Percentiles rank a stretch among this genome's conserved stretches.
Evolutionary conservation across 1,140 invertebrate species (phyloP).

Genomic region (Drosophila triauraria): DNA sequence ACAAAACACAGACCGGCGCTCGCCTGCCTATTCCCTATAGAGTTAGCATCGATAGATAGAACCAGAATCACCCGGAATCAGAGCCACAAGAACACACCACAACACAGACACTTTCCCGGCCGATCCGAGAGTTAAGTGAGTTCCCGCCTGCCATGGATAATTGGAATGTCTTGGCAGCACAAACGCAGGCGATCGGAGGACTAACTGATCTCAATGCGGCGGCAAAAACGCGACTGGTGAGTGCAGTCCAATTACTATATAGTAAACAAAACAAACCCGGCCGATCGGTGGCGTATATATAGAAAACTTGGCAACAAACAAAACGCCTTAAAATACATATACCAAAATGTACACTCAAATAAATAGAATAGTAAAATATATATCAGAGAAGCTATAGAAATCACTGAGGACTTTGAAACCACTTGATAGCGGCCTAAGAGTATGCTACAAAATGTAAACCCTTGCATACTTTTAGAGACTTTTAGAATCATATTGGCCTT

Average conservation of each 20-base stretch:
- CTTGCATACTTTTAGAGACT: background rate
- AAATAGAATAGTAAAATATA: too few species aligned
- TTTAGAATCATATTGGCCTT: background rate
- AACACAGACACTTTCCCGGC: slow-evolving; percentile 22
- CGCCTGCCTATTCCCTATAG: slow-evolving; percentile 20
- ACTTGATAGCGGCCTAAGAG: too few species aligned
- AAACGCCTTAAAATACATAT: background rate
- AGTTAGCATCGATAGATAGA: slow-evolving; percentile 28
- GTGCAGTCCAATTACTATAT: slow-evolving; percentile 33
- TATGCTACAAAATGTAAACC: too few species aligned
- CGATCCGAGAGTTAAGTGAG: slow-evolving; percentile 12
- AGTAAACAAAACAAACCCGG: slow-evolving; percentile 69
- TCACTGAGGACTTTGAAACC: too few species aligned
- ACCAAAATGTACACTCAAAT: background rate
- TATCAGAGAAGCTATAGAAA: too few species aligned
- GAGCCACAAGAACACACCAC: slow-evolving; percentile 22
- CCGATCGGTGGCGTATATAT: slow-evolving; percentile 42
- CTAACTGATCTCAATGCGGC: slow-evolving; percentile 61
- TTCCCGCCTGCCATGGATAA: slow-evolving; percentile 68
- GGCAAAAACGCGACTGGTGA: slow-evolving; percentile 79
- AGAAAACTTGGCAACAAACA: slow-evolving; percentile 41
- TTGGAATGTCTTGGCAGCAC: slow-evolving; percentile 84
- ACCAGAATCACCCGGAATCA: slow-evolving; percentile 26
- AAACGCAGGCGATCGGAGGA: slow-evolving; percentile 78
- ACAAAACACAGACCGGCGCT: slow-evolving; percentile 42